Conservation (phyloP, 2,888 invertebrate genomes). For the Lasioglossum marginatum region DNA sequence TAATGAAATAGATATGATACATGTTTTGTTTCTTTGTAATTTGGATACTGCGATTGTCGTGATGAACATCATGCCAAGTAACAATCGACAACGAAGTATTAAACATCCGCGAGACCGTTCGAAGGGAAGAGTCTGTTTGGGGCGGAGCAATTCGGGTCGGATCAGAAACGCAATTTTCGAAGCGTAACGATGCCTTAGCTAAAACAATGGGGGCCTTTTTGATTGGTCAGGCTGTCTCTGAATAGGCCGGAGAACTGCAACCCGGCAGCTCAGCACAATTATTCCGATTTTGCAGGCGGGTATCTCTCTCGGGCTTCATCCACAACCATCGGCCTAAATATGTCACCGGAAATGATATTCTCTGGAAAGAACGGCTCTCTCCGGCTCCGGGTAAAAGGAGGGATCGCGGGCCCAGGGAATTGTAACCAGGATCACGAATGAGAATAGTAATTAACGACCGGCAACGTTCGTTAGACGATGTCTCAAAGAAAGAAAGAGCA, state of each 20-base stretch:
- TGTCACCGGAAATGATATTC: slow-evolving; percentile 30
- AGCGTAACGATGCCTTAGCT: slow-evolving; percentile 9
- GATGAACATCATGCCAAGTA: not conserved
- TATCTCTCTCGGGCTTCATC: not conserved
- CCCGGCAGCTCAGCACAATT: slow-evolving; percentile 13
- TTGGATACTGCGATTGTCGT: too few species aligned
- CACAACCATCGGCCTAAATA: slow-evolving; percentile 35
- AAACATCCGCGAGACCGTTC: not conserved
- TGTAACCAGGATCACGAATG: slow-evolving; percentile 43
- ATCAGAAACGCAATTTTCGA: slow-evolving; percentile 9
- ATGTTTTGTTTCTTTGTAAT: too few species aligned
- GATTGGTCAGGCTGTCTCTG: not conserved
- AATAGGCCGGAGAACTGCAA: slow-evolving; percentile 12
- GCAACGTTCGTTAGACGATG: slow-evolving; percentile 74
- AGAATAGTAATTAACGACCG: slow-evolving; percentile 74
- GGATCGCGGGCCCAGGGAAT: not conserved
- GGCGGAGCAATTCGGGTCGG: not conserved
- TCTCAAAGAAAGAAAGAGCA: slow-evolving; percentile 48
- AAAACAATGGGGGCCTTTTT: not conserved
- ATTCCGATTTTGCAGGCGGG: slow-evolving; percentile 21
- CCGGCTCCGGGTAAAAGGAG: not conserved
- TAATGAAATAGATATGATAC: too few species aligned
- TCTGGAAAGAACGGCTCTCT: slow-evolving; percentile 15
- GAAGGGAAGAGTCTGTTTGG: not conserved
- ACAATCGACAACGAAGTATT: not conserved